Conservation (phyloP, 2,113 vertebrate species). For the Eudorcas thomsonii region DNA sequence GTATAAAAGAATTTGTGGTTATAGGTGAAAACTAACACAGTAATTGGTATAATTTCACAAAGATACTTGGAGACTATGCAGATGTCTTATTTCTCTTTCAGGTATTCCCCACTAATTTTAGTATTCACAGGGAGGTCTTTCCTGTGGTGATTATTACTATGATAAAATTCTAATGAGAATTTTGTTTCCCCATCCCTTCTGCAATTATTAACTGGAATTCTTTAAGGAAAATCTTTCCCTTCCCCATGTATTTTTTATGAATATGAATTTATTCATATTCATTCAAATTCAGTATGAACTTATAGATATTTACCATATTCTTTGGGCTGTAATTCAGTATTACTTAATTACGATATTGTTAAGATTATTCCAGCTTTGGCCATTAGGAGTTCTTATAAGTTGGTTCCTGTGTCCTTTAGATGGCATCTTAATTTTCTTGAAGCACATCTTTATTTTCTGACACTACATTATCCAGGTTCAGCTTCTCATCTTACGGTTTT, state of each 20-base stretch:
- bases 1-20: not conserved
- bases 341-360: not conserved
- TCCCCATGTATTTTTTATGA: not conserved
- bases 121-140: not conserved
- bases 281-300: not conserved
- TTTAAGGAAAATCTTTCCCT: not conserved
- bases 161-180: not conserved
- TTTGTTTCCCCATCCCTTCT: not conserved
- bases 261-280: too few species aligned
- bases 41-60: not conserved
- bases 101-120: not conserved
- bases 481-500: not conserved
- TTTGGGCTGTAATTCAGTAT: not conserved
- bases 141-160: not conserved
- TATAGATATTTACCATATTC: not conserved
- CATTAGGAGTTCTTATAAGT: not conserved
- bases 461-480: not conserved
- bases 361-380: not conserved
- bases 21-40: not conserved
- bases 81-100: not conserved
- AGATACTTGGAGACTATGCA: not conserved
- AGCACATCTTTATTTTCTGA: not conserved
- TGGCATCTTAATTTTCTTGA: not conserved
- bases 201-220: not conserved
- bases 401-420: not conserved